Percentiles rank a stretch among this genome's conserved stretches.
These are phyloP conservation scores for Leptobrachium ailaonicum DNA, from an alignment of 2,113 vertebrate genomes.

Conservation along the genomic window DNA sequence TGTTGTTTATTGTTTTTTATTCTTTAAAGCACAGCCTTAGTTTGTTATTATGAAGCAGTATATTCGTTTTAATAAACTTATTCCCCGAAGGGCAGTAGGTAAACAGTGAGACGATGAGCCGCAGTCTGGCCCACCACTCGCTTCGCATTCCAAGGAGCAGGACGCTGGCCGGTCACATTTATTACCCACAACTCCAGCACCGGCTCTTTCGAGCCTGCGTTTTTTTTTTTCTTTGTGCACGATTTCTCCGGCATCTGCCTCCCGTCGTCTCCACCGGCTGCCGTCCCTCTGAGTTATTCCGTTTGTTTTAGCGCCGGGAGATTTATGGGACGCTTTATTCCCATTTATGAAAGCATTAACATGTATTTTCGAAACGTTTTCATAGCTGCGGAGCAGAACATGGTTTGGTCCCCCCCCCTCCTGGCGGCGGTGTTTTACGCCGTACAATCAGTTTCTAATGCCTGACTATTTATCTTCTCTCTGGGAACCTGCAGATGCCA, in stretches of 20 bases:
- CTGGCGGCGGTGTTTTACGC: not conserved
- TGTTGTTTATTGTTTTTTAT: too few species aligned
- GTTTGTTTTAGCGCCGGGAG: constrained; percentile 53
- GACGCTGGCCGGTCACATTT: constrained; percentile 1
- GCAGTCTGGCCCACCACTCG: too few species aligned
- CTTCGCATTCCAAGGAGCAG: too few species aligned
- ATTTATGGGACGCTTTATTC: constrained; percentile 67
- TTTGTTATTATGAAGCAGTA: too few species aligned
- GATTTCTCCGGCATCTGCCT: not conserved
- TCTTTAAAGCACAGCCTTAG: too few species aligned
- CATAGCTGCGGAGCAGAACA: not conserved
- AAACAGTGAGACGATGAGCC: too few species aligned
- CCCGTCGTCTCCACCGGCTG: constrained; percentile 51
- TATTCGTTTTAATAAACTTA: too few species aligned
- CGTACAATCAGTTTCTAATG: not conserved
- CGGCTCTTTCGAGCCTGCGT: too few species aligned
- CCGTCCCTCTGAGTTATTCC: constrained; percentile 59
- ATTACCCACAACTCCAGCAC: constrained; percentile 3
- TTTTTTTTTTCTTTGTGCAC: not conserved
- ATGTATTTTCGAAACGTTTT: constrained; percentile 61
- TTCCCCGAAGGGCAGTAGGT: too few species aligned
- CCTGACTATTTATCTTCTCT: constrained; percentile 8
- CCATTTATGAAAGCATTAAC: constrained; percentile 67
- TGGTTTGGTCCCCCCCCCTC: not conserved
- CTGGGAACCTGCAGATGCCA: not conserved